Evolutionary conservation across 2,113 vertebrate species (phyloP).

Genomic region (Pleuronectes platessa): DNA sequence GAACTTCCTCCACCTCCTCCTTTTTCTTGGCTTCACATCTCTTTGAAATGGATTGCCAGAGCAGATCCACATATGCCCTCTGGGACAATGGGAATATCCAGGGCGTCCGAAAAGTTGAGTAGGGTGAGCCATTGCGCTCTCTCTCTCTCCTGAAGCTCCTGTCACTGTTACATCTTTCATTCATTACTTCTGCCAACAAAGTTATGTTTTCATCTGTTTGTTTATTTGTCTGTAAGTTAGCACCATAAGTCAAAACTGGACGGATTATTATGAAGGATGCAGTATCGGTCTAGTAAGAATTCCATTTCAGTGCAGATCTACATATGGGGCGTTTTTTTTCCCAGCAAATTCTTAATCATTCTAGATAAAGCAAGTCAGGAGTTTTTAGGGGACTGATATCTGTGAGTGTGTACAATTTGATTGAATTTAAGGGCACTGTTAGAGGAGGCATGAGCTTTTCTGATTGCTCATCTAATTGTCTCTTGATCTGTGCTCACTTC

Average conservation of each 20-base stretch:
- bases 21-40: background rate
- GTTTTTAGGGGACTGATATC: too few species aligned
- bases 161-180: background rate
- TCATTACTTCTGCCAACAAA: too few species aligned
- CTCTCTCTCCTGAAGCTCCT: background rate
- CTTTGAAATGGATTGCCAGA: background rate
- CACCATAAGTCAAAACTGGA: background rate
- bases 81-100: background rate
- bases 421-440: too few species aligned
- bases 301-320: too few species aligned
- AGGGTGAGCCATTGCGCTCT: background rate
- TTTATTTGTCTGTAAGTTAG: too few species aligned
- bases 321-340: too few species aligned
- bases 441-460: too few species aligned
- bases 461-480: background rate
- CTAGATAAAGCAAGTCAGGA: too few species aligned
- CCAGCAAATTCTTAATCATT: too few species aligned
- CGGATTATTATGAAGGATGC: background rate
- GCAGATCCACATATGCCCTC: background rate
- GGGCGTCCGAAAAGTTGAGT: background rate
- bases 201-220: too few species aligned
- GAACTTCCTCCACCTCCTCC: background rate
- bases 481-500: background rate
- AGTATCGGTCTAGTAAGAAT: too few species aligned
- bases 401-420: too few species aligned